Evolutionary conservation across 1,140 invertebrate genomes (phyloP), one percentile per base, ranked within the genome.

Genomic region (Lasaia peninsularis): DNA sequence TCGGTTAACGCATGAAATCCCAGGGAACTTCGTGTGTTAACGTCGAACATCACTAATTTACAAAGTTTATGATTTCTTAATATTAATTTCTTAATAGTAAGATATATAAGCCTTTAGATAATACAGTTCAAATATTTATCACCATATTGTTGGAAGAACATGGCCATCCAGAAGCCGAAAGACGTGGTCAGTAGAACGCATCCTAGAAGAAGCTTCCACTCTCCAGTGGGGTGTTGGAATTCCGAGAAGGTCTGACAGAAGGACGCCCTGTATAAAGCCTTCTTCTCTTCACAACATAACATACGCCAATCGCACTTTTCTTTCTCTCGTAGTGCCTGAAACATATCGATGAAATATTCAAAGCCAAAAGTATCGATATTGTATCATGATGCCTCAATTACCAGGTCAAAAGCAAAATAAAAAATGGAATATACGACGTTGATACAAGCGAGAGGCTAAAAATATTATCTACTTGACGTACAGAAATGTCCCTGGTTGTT

Each of bases 301-400:
- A 95, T 94, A 54, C 94, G 95, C 98, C 98, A 99, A 78, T 99
- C 97, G 18, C 96, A 96, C 82, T 96, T 96, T 84, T 99, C 98
- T 82, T 98, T 99, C 73, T 97, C 93, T 52, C 93, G 92, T 12
- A 99, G 89, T 21, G 92, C 93, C 92, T 95, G 63, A 4, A 60
- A 34, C 3, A 20, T 20, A n/a, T n/a, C n/a, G n/a, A n/a, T n/a
- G n/a, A n/a, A n/a, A n/a, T n/a, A n/a, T n/a, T n/a, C n/a, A n/a
- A n/a, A n/a, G n/a, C n/a, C n/a, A n/a, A n/a, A n/a, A n/a, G n/a
- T n/a, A n/a, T n/a, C n/a, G n/a, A n/a, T n/a, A n/a, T n/a, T n/a
- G n/a, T n/a, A n/a, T n/a, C n/a, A n/a, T n/a, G n/a, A n/a, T n/a
- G n/a, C n/a, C n/a, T n/a, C n/a, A n/a, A n/a, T n/a, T n/a, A n/a